Conservation (phyloP, 1,140 invertebrate genomes). For the Mya arenaria region DNA sequence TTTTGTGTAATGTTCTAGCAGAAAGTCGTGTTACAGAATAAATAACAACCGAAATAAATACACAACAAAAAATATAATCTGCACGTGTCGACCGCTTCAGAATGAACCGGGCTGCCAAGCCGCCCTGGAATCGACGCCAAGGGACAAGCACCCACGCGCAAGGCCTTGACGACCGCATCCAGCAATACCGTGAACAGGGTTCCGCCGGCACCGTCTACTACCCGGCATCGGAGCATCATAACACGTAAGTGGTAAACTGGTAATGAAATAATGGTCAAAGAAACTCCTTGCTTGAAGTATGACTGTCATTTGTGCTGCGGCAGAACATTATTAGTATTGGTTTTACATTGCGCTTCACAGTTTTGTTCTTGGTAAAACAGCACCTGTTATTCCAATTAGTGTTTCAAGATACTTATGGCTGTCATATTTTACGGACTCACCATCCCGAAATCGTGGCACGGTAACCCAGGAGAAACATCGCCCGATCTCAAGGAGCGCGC, state of each 20-base stretch:
- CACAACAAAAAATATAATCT: too few species aligned
- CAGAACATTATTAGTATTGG: too few species aligned
- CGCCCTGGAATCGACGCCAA: conserved; percentile 93
- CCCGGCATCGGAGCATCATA: conserved; percentile 94
- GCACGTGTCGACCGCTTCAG: conserved; percentile 81
- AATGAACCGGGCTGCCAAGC: conserved; percentile 83
- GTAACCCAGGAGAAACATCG: conserved; percentile 90
- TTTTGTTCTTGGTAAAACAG: too few species aligned
- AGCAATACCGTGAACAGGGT: conserved; percentile 91
- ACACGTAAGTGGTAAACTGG: conserved; percentile 86
- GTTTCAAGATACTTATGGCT: too few species aligned
- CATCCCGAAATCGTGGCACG: conserved; percentile 92
- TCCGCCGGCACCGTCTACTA: conserved; percentile 93
- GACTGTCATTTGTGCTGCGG: too few species aligned
- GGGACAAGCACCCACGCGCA: conserved; percentile 94
- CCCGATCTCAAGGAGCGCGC: conserved; percentile 93
- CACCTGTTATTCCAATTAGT: too few species aligned
- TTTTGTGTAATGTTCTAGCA: too few species aligned
- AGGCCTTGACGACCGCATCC: conserved; percentile 92
- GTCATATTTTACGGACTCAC: conserved; percentile 84
- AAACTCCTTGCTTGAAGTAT: too few species aligned
- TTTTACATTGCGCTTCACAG: too few species aligned
- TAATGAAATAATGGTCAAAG: too few species aligned
- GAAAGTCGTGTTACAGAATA: too few species aligned
- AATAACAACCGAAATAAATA: too few species aligned